phyloP scores from a whole-genome alignment of 2,888 invertebrate genomes.

The Spilarctia lutea region DNA sequence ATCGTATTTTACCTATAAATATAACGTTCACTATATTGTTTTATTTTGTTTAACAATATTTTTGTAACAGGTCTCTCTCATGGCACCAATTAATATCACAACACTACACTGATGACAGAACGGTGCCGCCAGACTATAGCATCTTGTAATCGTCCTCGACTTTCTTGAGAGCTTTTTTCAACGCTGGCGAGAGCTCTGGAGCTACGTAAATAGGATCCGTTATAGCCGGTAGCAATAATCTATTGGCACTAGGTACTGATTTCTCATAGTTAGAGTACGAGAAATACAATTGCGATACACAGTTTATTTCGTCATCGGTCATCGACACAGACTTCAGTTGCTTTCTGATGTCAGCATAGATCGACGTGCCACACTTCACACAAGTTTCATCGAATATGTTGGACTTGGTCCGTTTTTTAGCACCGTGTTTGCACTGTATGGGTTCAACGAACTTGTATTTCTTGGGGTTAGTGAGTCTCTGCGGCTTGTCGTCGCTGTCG shows the following conservation, averaged over 20 bases:
- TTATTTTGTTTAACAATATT: conserved; percentile 28
- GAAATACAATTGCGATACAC: conserved; percentile 74
- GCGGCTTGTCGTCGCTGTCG: conserved; percentile 60
- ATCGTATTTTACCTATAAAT: conserved; percentile 26
- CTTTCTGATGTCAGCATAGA: conserved; percentile 71
- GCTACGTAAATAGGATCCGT: conserved; percentile 76
- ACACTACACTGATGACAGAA: conserved; percentile 46
- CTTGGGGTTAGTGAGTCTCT: conserved; percentile 55
- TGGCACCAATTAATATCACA: conserved; percentile 67
- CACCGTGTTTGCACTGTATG: conserved; percentile 64
- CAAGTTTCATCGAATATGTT: conserved; percentile 69
- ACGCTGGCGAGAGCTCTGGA: conserved; percentile 72
- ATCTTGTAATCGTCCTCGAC: conserved; percentile 66
- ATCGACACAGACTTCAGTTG: conserved; percentile 71
- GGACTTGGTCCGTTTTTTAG: conserved; percentile 60
- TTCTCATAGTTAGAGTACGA: conserved; percentile 74
- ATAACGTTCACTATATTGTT: conserved; percentile 32
- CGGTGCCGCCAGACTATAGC: conserved; percentile 51
- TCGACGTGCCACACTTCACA: conserved; percentile 73
- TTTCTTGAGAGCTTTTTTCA: conserved; percentile 69
- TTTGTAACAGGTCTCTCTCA: conserved; percentile 56
- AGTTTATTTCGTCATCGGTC: conserved; percentile 75
- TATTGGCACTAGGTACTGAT: conserved; percentile 58
- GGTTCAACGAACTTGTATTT: conserved; percentile 75
- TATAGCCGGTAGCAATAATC: conserved; percentile 73